These are phyloP conservation scores for Neolamprologus brichardi DNA, from an alignment of 2,113 vertebrate species.

Conservation along the genomic window DNA sequence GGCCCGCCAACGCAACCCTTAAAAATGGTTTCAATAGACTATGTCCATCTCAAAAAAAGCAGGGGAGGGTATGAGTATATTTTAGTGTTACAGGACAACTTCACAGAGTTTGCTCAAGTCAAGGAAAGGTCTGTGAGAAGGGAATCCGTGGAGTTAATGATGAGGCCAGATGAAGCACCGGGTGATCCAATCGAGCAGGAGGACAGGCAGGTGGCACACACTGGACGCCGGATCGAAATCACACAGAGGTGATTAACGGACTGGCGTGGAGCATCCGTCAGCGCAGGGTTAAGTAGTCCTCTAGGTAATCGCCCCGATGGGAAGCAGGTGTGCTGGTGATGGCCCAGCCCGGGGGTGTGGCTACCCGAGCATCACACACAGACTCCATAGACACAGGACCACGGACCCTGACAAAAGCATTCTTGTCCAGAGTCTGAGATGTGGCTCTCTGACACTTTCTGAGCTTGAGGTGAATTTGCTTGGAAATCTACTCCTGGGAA, in stretches of 20 bases:
- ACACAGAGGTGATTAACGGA: not conserved
- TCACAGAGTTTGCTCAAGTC: fast-evolving
- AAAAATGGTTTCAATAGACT: not conserved
- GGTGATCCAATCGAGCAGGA: not conserved
- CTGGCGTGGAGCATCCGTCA: not conserved
- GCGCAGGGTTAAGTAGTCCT: not conserved
- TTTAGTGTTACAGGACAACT: not conserved
- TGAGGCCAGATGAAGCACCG: not conserved
- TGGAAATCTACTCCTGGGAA: not conserved
- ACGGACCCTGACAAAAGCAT: not conserved
- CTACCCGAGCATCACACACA: not conserved
- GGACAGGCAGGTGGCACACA: not conserved
- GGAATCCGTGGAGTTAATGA: not conserved
- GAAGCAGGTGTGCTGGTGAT: not conserved
- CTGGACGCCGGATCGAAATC: not conserved
- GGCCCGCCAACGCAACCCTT: too few species aligned
- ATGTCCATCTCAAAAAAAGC: not conserved
- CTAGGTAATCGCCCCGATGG: not conserved
- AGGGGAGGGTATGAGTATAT: not conserved
- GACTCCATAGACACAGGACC: not conserved
- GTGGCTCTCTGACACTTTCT: not conserved
- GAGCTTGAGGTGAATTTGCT: not conserved
- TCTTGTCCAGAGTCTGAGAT: not conserved
- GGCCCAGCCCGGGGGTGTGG: not conserved
- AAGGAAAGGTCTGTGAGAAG: not conserved